Conservation (phyloP, 2,888 invertebrate species). For the Sympetrum striolatum region DNA sequence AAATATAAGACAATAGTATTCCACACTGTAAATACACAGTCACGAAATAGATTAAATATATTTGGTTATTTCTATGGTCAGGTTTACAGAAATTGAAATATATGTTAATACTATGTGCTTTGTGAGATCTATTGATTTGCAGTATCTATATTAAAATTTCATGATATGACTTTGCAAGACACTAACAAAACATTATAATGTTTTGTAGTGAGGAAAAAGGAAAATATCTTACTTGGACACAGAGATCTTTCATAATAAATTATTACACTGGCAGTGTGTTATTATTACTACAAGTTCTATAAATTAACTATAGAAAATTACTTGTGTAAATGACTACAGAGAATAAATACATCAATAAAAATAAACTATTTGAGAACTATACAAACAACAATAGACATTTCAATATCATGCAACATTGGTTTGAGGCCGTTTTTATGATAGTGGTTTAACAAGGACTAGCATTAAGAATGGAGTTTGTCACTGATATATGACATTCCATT, state of each 20-base stretch:
- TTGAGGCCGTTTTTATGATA: neutral
- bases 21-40: neutral
- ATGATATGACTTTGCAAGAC: neutral
- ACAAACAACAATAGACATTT: slow-evolving; percentile 13
- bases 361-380: slow-evolving; percentile 15
- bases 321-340: neutral
- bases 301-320: neutral
- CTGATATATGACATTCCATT: neutral
- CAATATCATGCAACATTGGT: neutral
- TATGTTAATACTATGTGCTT: neutral
- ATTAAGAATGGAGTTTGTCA: neutral
- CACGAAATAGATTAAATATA: neutral
- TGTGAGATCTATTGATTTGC: neutral
- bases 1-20: neutral
- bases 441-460: neutral
- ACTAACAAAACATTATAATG: neutral
- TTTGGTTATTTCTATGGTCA: neutral
- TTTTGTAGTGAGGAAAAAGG: neutral
- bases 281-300: neutral
- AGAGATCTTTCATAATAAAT: neutral
- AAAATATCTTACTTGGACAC: neutral
- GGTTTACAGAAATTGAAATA: neutral
- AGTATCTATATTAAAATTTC: neutral
- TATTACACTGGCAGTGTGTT: neutral
- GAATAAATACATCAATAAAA: neutral